Conservation (phyloP, 2,113 vertebrate species). For the Hyaena hyaena region DNA sequence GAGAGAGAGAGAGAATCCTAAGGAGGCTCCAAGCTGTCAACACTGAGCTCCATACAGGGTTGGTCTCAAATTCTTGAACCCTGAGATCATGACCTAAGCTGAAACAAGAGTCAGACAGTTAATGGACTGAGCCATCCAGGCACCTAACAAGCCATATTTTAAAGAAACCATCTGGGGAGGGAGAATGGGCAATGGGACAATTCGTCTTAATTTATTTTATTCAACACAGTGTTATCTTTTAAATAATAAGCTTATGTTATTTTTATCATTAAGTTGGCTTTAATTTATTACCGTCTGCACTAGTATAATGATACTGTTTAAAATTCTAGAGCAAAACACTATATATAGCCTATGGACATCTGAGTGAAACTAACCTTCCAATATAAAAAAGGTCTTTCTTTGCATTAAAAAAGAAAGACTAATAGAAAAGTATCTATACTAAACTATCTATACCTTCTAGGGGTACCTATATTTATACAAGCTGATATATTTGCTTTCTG, state of each 20-base stretch:
- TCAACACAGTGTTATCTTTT: not conserved
- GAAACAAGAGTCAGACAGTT: no score
- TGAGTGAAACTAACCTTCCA: not conserved
- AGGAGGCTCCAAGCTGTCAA: no score
- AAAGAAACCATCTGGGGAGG: not conserved
- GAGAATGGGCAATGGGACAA: not conserved
- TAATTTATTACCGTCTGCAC: not conserved
- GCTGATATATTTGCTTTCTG: not conserved
- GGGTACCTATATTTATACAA: not conserved
- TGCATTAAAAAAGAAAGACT: constrained; percentile 2
- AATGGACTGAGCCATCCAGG: no score
- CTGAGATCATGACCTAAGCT: no score
- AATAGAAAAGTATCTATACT: not conserved
- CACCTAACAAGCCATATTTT: not conserved
- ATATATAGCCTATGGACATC: not conserved
- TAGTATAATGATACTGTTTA: constrained; percentile 21
- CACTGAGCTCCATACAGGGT: no score
- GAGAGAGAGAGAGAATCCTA: no score
- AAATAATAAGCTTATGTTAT: not conserved
- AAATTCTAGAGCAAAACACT: constrained; percentile 44
- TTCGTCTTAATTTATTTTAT: not conserved
- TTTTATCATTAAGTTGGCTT: constrained; percentile 43
- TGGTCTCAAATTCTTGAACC: no score
- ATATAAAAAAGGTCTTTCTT: constrained; percentile 37
- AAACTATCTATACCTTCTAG: not conserved